Conservation (phyloP, 2,113 vertebrate genomes). For the Epinephelus moara region DNA sequence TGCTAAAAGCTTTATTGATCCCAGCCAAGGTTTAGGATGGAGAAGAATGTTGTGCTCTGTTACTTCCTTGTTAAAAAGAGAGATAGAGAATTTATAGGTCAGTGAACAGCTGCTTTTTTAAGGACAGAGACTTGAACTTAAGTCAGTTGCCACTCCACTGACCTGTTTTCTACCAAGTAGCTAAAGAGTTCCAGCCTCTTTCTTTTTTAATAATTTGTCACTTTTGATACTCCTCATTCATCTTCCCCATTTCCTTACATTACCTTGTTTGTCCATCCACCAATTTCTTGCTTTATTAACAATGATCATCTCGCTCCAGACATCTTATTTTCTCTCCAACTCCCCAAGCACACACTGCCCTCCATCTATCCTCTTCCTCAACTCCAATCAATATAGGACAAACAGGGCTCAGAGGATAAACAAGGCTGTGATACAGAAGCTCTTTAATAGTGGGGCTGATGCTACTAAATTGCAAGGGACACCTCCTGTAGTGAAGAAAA, state of each 20-base stretch:
- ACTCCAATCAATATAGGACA: constrained; percentile 11
- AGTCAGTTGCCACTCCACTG: constrained; percentile 29
- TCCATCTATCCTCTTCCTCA: background rate
- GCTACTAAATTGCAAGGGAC: background rate
- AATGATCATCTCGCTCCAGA: background rate
- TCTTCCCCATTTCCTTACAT: background rate
- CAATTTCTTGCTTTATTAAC: constrained; percentile 1
- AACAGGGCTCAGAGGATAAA: constrained; percentile 15
- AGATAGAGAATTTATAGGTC: constrained; percentile 45
- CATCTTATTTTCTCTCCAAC: background rate
- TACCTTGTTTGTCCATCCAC: background rate
- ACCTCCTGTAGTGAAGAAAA: constrained; percentile 22
- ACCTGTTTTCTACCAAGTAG: constrained; percentile 47
- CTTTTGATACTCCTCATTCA: background rate
- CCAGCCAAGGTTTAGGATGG: background rate
- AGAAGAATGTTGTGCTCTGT: background rate
- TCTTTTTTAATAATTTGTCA: background rate
- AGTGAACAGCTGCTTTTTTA: constrained; percentile 24
- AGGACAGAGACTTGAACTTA: background rate
- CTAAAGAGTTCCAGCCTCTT: background rate
- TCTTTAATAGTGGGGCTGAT: background rate
- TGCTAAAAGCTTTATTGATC: constrained; percentile 43
- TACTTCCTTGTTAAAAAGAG: background rate
- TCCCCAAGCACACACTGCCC: background rate
- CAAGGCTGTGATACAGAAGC: constrained; percentile 6